These are phyloP conservation scores for Chloroclysta siterata DNA, from an alignment of 2,888 invertebrate species.

Conservation along the genomic window DNA sequence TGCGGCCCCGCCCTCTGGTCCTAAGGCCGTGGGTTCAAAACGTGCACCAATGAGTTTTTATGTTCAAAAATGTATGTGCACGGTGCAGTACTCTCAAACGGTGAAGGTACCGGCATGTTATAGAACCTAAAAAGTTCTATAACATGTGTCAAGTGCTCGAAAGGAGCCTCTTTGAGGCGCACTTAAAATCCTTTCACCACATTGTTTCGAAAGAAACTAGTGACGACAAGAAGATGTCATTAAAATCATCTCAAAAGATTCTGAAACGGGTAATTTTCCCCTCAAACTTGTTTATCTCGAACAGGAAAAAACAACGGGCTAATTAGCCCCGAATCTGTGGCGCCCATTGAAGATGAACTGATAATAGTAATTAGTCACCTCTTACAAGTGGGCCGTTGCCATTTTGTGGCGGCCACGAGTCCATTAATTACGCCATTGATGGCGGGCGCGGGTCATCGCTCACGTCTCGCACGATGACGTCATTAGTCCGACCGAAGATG, in stretches of 20 bases:
- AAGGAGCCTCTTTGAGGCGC: no score
- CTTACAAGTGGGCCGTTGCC: slow-evolving; percentile 21
- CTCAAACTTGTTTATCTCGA: slow-evolving; percentile 18
- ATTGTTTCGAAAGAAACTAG: no score
- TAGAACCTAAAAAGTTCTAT: no score
- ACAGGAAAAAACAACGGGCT: slow-evolving; percentile 25
- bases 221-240: no score
- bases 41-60: no score
- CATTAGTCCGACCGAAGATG: slow-evolving; percentile 27
- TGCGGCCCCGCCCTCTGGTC: no score
- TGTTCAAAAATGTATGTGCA: no score
- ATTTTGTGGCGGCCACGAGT: slow-evolving; percentile 14
- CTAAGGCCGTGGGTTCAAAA: no score
- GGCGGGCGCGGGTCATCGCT: slow-evolving; percentile 12
- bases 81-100: no score
- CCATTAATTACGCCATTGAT: slow-evolving; percentile 34
- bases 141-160: no score
- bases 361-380: slow-evolving; percentile 39
- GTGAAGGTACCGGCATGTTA: no score
- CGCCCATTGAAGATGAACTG: slow-evolving; percentile 24
- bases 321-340: slow-evolving; percentile 30
- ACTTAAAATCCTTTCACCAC: no score
- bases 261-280: neutral
- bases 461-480: slow-evolving; percentile 24
- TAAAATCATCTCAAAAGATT: neutral